phyloP scores from a whole-genome alignment of 23 tunicate genomes.

The Phallusia fumigata region DNA sequence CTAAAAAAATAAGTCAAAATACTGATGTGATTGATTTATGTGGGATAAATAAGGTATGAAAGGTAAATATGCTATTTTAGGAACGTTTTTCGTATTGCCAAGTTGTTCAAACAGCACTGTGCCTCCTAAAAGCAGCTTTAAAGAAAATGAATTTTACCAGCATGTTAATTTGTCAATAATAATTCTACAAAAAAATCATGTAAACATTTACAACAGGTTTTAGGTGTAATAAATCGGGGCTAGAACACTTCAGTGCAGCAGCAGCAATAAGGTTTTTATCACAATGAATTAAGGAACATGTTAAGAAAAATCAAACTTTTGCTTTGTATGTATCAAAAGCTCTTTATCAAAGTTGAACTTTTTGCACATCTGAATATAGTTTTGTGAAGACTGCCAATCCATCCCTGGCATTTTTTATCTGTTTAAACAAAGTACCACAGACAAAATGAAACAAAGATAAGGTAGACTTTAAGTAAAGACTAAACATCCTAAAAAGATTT shows the following conservation, averaged over 20 bases:
- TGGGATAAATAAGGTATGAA: no score
- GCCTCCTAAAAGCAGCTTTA: no score
- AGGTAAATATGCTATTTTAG: no score
- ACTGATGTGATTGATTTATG: no score
- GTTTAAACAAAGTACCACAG: background rate
- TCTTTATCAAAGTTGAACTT: constrained; percentile 14
- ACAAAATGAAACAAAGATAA: background rate
- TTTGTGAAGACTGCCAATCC: constrained; percentile 54
- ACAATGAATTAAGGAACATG: background rate
- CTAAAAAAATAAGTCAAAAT: no score
- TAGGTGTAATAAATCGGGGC: background rate
- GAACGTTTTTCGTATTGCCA: no score
- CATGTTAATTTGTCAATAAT: no score
- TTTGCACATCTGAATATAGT: constrained; percentile 31
- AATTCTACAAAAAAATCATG: no score
- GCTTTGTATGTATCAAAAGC: background rate
- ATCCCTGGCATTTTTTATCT: constrained; percentile 54
- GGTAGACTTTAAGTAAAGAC: no score
- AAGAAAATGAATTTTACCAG: no score
- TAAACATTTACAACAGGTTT: no score
- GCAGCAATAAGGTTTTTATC: background rate
- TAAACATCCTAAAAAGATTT: background rate
- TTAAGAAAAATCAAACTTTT: background rate
- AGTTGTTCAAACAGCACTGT: no score
- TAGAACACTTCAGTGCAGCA: background rate